These are phyloP conservation scores for Drosophila ezoana DNA, from an alignment of 2,888 invertebrate genomes.

Conservation along the genomic window DNA sequence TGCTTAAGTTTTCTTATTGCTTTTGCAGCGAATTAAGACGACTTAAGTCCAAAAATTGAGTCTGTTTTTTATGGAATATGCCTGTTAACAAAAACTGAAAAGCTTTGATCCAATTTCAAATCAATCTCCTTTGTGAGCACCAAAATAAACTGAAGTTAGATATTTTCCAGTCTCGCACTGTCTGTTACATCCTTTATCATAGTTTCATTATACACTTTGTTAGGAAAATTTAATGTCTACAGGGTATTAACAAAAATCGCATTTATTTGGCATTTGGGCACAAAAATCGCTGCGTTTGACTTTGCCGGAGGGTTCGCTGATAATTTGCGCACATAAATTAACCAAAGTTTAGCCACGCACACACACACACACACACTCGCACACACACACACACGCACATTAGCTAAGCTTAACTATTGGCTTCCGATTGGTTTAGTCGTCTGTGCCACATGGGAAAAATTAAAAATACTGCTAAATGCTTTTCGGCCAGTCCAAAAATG, in stretches of 20 bases:
- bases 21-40: too few species aligned
- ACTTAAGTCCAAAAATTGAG: too few species aligned
- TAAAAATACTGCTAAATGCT: conserved; percentile 61
- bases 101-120: too few species aligned
- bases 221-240: background rate
- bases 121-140: too few species aligned
- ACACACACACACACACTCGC: conserved; percentile 3
- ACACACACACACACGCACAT: conserved; percentile 2
- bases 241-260: conserved; percentile 27
- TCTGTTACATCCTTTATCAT: background rate
- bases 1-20: too few species aligned
- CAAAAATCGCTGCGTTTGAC: conserved; percentile 73
- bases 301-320: conserved; percentile 57
- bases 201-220: background rate
- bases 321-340: conserved; percentile 74
- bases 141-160: too few species aligned
- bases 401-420: conserved; percentile 31
- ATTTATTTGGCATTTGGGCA: conserved; percentile 57
- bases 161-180: background rate
- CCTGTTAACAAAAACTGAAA: too few species aligned
- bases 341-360: conserved; percentile 33
- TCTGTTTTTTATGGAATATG: too few species aligned
- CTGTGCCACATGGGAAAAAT: conserved; percentile 62
- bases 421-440: conserved; percentile 34
- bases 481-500: conserved; percentile 34